These are phyloP conservation scores for Neoniphon sammara DNA, from an alignment of 2,797 vertebrate species.

Conservation along the genomic window DNA sequence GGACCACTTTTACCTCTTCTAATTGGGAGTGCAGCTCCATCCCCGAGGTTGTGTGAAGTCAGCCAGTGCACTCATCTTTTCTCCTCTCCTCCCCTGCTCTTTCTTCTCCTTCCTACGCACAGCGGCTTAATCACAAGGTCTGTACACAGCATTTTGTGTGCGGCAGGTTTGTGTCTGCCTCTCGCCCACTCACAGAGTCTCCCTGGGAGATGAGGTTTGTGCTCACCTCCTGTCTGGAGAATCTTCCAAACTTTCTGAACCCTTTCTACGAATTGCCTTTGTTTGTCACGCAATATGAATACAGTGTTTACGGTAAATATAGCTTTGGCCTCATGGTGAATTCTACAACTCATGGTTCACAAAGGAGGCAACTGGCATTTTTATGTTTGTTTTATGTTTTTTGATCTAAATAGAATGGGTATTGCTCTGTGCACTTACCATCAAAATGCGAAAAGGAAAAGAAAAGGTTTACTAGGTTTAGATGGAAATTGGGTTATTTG, in stretches of 20 bases:
- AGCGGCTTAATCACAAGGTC: constrained; percentile 67
- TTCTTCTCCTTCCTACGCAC: constrained; percentile 64
- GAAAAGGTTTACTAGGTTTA: background rate
- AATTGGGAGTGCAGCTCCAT: constrained; percentile 4
- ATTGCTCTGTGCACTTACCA: background rate
- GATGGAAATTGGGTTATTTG: background rate
- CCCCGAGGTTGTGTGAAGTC: constrained; percentile 46
- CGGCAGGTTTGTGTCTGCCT: constrained; percentile 63
- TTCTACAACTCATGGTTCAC: background rate
- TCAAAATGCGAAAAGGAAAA: background rate
- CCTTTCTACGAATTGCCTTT: constrained; percentile 55
- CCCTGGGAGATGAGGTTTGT: constrained; percentile 57
- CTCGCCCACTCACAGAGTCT: constrained; percentile 69
- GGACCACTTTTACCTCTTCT: constrained; percentile 1
- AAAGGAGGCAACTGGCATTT: background rate
- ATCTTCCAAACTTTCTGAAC: constrained; percentile 55
- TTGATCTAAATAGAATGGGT: constrained; percentile 21
- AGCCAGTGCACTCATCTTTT: constrained; percentile 34
- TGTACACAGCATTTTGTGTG: constrained; percentile 44
- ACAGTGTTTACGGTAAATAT: constrained; percentile 18
- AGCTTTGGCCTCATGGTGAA: constrained; percentile 29
- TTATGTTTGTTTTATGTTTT: background rate
- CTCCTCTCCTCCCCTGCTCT: constrained; percentile 28
- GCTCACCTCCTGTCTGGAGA: constrained; percentile 62
- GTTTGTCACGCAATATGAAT: constrained; percentile 20